Evolutionary conservation across 2,888 invertebrate species (phyloP).

Genomic region (Tortricodes alternella): DNA sequence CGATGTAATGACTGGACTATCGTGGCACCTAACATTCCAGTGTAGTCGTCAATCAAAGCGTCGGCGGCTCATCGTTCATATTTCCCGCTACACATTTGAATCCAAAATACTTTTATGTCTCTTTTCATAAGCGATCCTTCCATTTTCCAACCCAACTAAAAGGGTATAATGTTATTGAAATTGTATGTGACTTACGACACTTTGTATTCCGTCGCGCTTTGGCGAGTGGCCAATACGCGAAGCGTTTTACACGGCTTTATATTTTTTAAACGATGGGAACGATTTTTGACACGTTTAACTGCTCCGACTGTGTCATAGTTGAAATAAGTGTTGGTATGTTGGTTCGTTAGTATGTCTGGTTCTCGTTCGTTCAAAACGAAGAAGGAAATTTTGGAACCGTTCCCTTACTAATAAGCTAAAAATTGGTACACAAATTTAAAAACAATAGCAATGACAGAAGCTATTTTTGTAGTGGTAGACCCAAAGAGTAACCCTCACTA

Average conservation of each 20-base stretch:
- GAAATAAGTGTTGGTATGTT: no score
- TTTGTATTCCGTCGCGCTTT: not conserved
- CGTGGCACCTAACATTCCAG: no score
- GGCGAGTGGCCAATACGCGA: conserved; percentile 7
- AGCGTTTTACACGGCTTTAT: conserved; percentile 20
- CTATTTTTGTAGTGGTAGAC: no score
- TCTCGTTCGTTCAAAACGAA: no score
- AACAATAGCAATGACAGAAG: no score
- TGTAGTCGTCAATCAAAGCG: no score
- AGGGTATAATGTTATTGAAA: not conserved
- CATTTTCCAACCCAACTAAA: not conserved
- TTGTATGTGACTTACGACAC: not conserved
- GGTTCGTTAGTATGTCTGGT: no score
- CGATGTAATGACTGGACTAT: no score
- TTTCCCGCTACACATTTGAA: conserved; percentile 17
- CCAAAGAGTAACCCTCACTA: no score
- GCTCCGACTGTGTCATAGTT: conserved; percentile 8
- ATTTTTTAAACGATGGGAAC: conserved; percentile 17
- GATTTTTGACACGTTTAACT: conserved; percentile 8
- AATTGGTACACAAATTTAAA: no score
- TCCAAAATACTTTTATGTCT: conserved; percentile 20
- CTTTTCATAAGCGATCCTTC: not conserved
- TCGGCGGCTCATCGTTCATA: conserved; percentile 13
- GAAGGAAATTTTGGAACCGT: no score
- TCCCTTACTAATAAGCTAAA: no score